Percentiles rank a stretch among this genome's conserved stretches.
Conservation (phyloP, 2,888 invertebrate species). For the Epinotia demarniana region DNA sequence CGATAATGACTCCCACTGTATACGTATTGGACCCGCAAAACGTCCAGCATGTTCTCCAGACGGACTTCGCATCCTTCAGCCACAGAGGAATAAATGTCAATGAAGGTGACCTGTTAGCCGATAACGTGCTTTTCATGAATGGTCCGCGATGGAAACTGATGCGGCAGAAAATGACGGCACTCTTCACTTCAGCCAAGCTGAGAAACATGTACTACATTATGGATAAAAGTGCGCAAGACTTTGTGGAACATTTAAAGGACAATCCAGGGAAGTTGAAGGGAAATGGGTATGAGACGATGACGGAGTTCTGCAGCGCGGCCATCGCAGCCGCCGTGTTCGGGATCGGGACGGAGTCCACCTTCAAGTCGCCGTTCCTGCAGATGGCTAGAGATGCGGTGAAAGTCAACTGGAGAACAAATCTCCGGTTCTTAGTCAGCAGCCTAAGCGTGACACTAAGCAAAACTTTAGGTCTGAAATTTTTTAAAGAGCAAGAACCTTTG, state of each 20-base stretch:
- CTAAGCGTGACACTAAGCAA: slow-evolving; percentile 51
- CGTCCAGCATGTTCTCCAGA: slow-evolving; percentile 57
- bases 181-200: slow-evolving; percentile 69
- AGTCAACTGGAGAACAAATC: slow-evolving; percentile 51
- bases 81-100: slow-evolving; percentile 58
- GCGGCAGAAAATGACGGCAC: slow-evolving; percentile 67
- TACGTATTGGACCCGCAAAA: slow-evolving; percentile 59
- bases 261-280: slow-evolving; percentile 55
- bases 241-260: slow-evolving; percentile 57
- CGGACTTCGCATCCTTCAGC: slow-evolving; percentile 61
- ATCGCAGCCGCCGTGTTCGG: slow-evolving; percentile 72
- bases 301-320: slow-evolving; percentile 60
- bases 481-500: slow-evolving; percentile 60
- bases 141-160: slow-evolving; percentile 69
- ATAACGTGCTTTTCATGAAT: slow-evolving; percentile 61
- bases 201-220: slow-evolving; percentile 71
- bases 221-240: slow-evolving; percentile 66
- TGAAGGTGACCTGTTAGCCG: slow-evolving; percentile 59
- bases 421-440: slow-evolving; percentile 54
- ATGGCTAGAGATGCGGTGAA: slow-evolving; percentile 53
- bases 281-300: slow-evolving; percentile 55
- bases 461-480: slow-evolving; percentile 57
- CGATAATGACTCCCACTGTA: slow-evolving; percentile 52
- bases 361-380: slow-evolving; percentile 65
- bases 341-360: slow-evolving; percentile 62